A percentile compares a stretch with the other conserved stretches of the same genome.
These are phyloP conservation scores for Myrmecophaga tridactyla DNA, from an alignment of 2,113 vertebrate genomes.

Conservation along the genomic window DNA sequence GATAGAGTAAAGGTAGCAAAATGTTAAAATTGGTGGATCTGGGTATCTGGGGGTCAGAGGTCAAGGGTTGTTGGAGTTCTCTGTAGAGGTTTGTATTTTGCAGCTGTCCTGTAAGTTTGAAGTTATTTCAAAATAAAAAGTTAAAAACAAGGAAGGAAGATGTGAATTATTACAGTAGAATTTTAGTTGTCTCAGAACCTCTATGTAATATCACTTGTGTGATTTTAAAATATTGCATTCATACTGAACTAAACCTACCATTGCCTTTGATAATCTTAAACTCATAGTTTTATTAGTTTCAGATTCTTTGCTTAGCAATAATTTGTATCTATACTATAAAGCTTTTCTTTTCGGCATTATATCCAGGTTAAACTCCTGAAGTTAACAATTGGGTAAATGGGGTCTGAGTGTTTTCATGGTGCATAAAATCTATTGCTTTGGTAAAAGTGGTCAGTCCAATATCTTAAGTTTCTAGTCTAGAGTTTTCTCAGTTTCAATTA, in stretches of 20 bases:
- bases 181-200: not conserved
- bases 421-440: conserved; percentile 5
- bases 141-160: too few relatives aligned
- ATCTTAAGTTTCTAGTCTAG: not conserved
- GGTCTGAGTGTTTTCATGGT: not conserved
- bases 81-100: too few relatives aligned
- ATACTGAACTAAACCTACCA: conserved; percentile 23
- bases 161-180: not conserved
- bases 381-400: not conserved
- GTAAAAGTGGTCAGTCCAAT: not conserved
- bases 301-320: not conserved
- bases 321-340: not conserved
- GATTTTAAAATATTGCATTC: not conserved
- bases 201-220: not conserved
- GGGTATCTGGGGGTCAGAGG: too few relatives aligned
- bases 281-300: not conserved
- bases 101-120: too few relatives aligned
- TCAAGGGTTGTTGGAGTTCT: too few relatives aligned
- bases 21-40: too few relatives aligned
- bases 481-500: conserved; percentile 24
- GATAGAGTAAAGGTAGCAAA: too few relatives aligned
- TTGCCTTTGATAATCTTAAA: not conserved
- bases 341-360: not conserved
- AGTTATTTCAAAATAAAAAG: too few relatives aligned
- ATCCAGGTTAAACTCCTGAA: not conserved